Evolutionary conservation across 2,797 vertebrate genomes (phyloP), one percentile per base, ranked within the genome.

Genomic region (Sphenodon punctatus): DNA sequence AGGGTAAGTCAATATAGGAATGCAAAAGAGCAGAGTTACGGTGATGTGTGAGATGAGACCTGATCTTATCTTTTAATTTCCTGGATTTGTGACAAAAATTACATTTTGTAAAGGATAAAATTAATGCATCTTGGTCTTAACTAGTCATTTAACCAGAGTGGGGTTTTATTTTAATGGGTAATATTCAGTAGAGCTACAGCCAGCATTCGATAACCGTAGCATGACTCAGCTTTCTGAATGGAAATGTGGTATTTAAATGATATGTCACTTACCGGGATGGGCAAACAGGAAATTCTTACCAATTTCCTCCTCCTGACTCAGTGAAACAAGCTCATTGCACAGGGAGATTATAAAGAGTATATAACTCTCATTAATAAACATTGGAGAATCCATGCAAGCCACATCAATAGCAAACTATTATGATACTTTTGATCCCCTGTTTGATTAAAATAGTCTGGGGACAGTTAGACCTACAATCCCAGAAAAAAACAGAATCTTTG

Each of bases 321-420:
- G 63, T 15, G 55, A n/a, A n/a, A n/a, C n/a, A n/a, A n/a, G n/a
- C 2, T 79, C 76, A 84, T 78, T 56, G 2, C 20, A 56, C 68
- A 73, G 73, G 75, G 78, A 83, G 74, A 75, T 81, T 67, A 43
- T 13, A 74, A 68, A 68, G 53, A 39, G 38, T 51, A 75, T 83
- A 78, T 4, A 81, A 76, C 83, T 55, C 63, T 59, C 83, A 74
- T 56, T 83, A 89, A 83, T 91, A 73, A 0, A 77, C 84, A 85
- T 42, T 83, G 74, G 71, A 88, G 80, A 75, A 73, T 88, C 71
- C 46, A 1, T 75, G 74, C 80, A 71, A 70, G 81, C 89, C 79
- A 90, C 85, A 64, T 85, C 68, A 90, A 86, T 85, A 85, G 88
- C 73, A 90, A 83, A 90, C 90, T 80, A 83, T 86, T 88, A 80